phyloP scores from a whole-genome alignment of 2,888 invertebrate species.

The Dendrolimus houi region DNA sequence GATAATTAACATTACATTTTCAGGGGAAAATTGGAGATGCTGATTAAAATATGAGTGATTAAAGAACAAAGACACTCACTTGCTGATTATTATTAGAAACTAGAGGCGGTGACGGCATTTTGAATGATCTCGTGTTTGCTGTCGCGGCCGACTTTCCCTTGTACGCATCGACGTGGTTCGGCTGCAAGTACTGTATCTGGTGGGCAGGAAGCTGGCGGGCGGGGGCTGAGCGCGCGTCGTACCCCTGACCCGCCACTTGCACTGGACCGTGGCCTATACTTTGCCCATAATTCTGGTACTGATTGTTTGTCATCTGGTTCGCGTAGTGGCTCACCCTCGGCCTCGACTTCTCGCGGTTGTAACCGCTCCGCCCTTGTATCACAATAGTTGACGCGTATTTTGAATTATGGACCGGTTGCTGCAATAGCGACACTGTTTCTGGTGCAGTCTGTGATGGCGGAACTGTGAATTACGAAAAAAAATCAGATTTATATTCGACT shows the following conservation, averaged over 20 bases:
- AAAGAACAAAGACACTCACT: conserved; percentile 21
- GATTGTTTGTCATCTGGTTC: conserved; percentile 20
- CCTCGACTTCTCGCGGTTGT: conserved; percentile 51
- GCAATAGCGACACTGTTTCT: conserved; percentile 65
- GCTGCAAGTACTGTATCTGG: conserved; percentile 55
- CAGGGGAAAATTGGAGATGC: no score
- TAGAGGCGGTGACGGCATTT: conserved; percentile 66
- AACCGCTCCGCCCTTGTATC: conserved; percentile 49
- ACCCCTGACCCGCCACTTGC: conserved; percentile 20
- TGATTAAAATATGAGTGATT: no score
- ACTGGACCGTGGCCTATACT: conserved; percentile 16
- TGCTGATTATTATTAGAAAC: conserved; percentile 43
- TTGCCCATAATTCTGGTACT: conserved; percentile 42
- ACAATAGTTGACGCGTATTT: conserved; percentile 55
- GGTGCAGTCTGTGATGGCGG: conserved; percentile 70
- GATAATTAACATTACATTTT: no score
- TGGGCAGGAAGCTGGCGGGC: conserved; percentile 27
- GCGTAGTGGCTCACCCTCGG: conserved; percentile 43
- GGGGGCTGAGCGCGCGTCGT: conserved; percentile 23
- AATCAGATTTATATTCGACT: neutral
- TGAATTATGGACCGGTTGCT: conserved; percentile 54
- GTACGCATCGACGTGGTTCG: conserved; percentile 37
- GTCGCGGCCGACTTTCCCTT: conserved; percentile 37
- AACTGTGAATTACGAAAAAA: conserved; percentile 13
- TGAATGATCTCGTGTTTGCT: conserved; percentile 44